Evolutionary conservation across 2,113 vertebrate genomes (phyloP).

Genomic region (Paralichthys olivaceus): DNA sequence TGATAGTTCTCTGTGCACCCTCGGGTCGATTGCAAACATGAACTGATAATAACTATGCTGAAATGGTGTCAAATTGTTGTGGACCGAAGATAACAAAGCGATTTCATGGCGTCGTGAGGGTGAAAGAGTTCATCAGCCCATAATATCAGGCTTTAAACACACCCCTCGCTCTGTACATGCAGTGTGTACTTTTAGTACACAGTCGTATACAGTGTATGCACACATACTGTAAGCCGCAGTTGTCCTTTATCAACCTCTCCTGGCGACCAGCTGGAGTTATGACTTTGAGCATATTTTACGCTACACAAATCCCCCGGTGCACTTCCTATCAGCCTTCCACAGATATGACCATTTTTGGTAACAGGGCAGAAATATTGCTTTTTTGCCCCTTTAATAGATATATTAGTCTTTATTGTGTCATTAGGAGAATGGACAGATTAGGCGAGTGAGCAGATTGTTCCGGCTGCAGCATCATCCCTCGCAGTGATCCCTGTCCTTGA

Average conservation of each 20-base stretch:
- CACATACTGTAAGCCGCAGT: too few relatives aligned
- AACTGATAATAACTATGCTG: too few relatives aligned
- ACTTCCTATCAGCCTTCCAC: background rate
- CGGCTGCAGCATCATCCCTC: slow-evolving; percentile 5
- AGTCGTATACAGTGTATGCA: too few relatives aligned
- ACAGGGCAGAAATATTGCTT: background rate
- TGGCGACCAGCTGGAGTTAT: background rate
- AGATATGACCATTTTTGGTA: background rate
- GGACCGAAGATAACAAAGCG: too few relatives aligned
- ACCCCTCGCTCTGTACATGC: too few relatives aligned
- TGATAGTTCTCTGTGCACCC: too few relatives aligned
- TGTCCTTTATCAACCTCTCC: background rate
- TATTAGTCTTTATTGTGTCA: slow-evolving; percentile 15
- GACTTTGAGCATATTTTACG: background rate
- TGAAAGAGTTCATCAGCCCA: too few relatives aligned
- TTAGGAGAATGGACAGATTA: slow-evolving; percentile 30
- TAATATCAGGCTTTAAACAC: too few relatives aligned
- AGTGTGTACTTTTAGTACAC: too few relatives aligned
- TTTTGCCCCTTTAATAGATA: slow-evolving; percentile 13
- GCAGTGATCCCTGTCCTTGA: background rate
- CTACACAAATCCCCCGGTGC: background rate
- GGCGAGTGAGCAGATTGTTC: slow-evolving; percentile 25
- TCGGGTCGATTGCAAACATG: too few relatives aligned
- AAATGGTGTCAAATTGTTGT: too few relatives aligned
- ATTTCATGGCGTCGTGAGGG: too few relatives aligned